These are phyloP conservation scores for Lasioglossum baleicum DNA, from an alignment of 1,140 invertebrate species.

Conservation along the genomic window DNA sequence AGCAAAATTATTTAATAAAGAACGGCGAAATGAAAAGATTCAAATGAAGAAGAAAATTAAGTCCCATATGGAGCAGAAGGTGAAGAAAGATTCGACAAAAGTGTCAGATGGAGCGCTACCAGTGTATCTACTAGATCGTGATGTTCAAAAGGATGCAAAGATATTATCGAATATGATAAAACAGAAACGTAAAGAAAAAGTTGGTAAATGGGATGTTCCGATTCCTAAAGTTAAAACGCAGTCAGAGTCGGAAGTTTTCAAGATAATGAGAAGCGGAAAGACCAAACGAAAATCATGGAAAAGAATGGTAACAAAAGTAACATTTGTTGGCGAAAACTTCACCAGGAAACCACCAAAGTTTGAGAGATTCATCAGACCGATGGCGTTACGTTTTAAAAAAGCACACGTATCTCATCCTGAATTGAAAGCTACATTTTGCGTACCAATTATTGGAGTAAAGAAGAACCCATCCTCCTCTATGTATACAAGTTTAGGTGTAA, in stretches of 20 bases:
- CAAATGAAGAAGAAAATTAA: slow-evolving; percentile 99
- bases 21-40: slow-evolving; percentile 98
- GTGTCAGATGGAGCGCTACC: slow-evolving; percentile 95
- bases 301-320: slow-evolving; percentile 99
- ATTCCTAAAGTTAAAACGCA: slow-evolving; percentile 98
- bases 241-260: slow-evolving; percentile 99
- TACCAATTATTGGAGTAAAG: slow-evolving; percentile 99
- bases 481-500: slow-evolving; percentile 98
- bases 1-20: slow-evolving; percentile 98
- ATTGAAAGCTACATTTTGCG: slow-evolving; percentile 98
- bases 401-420: slow-evolving; percentile 99
- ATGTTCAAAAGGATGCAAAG: slow-evolving; percentile 96
- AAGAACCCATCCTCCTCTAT: slow-evolving; percentile 99
- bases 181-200: slow-evolving; percentile 99
- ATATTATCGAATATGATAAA: slow-evolving; percentile 99
- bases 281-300: slow-evolving; percentile 98
- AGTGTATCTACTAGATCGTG: slow-evolving; percentile 97
- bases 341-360: slow-evolving; percentile 99
- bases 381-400: slow-evolving; percentile 97
- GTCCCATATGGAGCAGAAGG: slow-evolving; percentile 94
- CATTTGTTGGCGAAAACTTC: slow-evolving; percentile 98
- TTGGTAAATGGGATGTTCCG: slow-evolving; percentile 99
- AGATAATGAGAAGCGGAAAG: slow-evolving; percentile 96
- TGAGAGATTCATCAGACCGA: slow-evolving; percentile 99
- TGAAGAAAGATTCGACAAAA: slow-evolving; percentile 92